Evolutionary conservation across 2,888 invertebrate genomes (phyloP).

Genomic region (Euplagia quadripunctaria): DNA sequence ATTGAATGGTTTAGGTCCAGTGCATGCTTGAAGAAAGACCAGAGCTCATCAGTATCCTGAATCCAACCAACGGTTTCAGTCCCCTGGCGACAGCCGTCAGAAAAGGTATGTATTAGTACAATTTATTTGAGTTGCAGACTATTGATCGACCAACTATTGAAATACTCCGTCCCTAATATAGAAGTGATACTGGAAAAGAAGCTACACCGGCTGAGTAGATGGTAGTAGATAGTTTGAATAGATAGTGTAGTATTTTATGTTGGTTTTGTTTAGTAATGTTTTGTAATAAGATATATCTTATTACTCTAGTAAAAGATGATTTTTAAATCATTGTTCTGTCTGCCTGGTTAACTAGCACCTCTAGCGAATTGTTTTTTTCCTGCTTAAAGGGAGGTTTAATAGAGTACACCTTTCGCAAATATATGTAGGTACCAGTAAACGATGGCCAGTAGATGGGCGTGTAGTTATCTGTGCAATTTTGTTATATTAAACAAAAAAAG

Average conservation of each 20-base stretch:
- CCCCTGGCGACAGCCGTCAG: constrained; percentile 85
- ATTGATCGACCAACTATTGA: not conserved
- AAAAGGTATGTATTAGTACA: constrained; percentile 60
- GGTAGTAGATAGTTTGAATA: not conserved
- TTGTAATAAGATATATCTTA: too few species aligned
- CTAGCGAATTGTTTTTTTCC: too few species aligned
- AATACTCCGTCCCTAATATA: not conserved
- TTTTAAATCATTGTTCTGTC: too few species aligned
- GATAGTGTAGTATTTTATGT: not conserved
- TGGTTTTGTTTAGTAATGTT: too few species aligned
- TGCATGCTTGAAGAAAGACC: constrained; percentile 81
- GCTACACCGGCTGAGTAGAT: not conserved
- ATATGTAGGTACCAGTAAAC: too few species aligned
- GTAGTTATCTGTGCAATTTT: too few species aligned
- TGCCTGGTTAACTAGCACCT: too few species aligned
- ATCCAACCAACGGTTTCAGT: constrained; percentile 79
- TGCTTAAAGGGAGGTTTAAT: too few species aligned
- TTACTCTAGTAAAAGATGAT: too few species aligned
- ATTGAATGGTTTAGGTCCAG: constrained; percentile 63
- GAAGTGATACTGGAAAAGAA: not conserved
- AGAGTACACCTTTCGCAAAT: too few species aligned
- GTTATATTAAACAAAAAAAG: too few species aligned
- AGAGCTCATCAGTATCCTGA: constrained; percentile 77
- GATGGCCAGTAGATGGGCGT: too few species aligned
- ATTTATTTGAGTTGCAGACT: not conserved